Evolutionary conservation across 2,888 invertebrate genomes (phyloP), one percentile per base, ranked within the genome.

Genomic region (Liopterus haemorrhoidalis): DNA sequence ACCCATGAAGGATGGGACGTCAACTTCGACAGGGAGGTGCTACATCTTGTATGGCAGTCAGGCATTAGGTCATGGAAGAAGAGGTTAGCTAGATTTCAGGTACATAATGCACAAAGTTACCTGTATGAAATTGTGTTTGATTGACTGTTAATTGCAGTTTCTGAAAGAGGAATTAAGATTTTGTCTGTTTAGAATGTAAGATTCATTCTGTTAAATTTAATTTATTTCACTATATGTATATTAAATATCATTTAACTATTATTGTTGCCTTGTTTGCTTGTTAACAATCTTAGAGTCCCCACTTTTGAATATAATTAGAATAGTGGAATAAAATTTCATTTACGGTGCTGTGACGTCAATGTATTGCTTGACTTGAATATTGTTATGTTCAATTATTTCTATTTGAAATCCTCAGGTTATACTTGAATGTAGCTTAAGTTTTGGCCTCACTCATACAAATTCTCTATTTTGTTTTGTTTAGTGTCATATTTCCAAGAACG

Each of bases 1-100:
- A 94, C 95, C 50, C 96, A 96, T 66, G 99, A 99, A 66, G 99
- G 99, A 55, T 90, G 96, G 77, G 91, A 95, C 63, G 90, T 99
- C 40, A 92, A 96, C 69, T 94, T 97, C 66, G 96, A 99, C 67
- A 80, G 92, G 47, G 96, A 99, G 71, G 94, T 97, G 4, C 77
- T 99, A 8, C 83, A 91, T 64, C 80, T 96, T 35, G 90, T 99
- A 33, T 94, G 94, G 90, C 81, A 89, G 59, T 93, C 95, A 16
- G 96, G 96, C 31, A 69, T 93, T 4, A 77, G 96, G 33, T 95
- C 96, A 1, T 96, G 95, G 92, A 94, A 92, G 65, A 93, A 95
- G 64, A 78, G 95, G 25, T 68, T 92, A 20, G 90, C 86, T 2
- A 78, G 93, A 62, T 88, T 94, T 66, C 82, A 89, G 75, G 97